These are phyloP conservation scores for Anas bahamensis DNA, from an alignment of 2,797 vertebrate genomes.

Conservation along the genomic window DNA sequence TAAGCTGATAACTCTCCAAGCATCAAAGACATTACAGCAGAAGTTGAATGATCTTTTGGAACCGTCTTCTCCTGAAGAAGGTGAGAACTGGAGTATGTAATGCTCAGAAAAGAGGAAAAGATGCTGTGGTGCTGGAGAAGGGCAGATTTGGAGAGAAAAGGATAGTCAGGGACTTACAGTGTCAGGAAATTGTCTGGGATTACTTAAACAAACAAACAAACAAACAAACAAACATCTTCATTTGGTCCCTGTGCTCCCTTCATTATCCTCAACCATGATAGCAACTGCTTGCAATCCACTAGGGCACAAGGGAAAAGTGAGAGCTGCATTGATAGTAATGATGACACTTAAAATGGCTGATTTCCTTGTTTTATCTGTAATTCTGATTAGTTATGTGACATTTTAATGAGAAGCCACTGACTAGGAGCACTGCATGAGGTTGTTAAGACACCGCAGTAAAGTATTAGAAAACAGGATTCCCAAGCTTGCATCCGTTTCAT, in stretches of 20 bases:
- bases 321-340: not conserved
- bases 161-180: not conserved
- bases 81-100: not conserved
- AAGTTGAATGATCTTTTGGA: not conserved
- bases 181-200: not conserved
- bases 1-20: constrained; percentile 1
- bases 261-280: not conserved
- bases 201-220: not conserved
- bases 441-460: not conserved
- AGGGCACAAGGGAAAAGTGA: not conserved
- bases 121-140: not conserved
- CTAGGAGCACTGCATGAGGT: not conserved
- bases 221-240: not conserved
- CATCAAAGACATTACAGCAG: not conserved
- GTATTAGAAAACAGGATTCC: not conserved
- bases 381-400: not conserved
- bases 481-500: not conserved
- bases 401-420: not conserved
- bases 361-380: not conserved
- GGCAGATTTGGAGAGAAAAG: not conserved
- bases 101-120: not conserved
- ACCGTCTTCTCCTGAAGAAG: not conserved
- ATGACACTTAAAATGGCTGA: not conserved
- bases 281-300: not conserved
- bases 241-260: not conserved